Evolutionary conservation across 2,797 vertebrate genomes (phyloP), one percentile per base, ranked within the genome.

Genomic region (Corythornis leucogaster): DNA sequence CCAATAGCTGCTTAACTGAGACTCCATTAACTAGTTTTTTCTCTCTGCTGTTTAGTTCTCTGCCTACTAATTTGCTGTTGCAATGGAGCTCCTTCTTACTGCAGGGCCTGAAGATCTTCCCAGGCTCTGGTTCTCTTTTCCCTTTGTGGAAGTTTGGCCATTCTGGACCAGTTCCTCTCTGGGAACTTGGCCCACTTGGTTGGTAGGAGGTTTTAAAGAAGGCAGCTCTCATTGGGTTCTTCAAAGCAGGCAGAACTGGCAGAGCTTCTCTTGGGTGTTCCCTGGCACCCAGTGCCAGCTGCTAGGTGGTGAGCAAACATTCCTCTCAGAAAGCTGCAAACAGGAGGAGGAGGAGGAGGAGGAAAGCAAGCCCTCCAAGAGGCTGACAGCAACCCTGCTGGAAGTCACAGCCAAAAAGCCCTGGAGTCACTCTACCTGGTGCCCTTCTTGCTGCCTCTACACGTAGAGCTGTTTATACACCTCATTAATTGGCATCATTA

Each of bases 351-450:
- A 57, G 45, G 48, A 38, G 46, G 22, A 58, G 46, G 11, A 81
- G 38, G 58, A 89, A 84, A 77, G 70, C 74, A 57, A 64, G 67
- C 64, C 53, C 68, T 50, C 25, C 22, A 42, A 26, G 64, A n/a
- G 26, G 31, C 71, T 63, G 86, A 59, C 54, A 55, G 19, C 1
- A 4, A 81, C 16, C 53, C 46, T 31, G 28, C 42, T 66, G 42
- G 70, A 46, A 84, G 18, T 15, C 58, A 53, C 9, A 63, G 45
- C 11, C 20, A 45, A 20, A 61, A 30, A 81, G 69, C 31, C 24
- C 26, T n/a, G 22, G 48, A 21, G 31, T 69, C 0, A 0, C 30
- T 57, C 40, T 55, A 90, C 19, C 16, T 1, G 0, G 5, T 28
- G 40, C 9, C 28, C 25, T 86, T 80, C 67, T 76, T 74, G 42